Percentiles rank a stretch among this genome's conserved stretches.
Evolutionary conservation across 2,888 invertebrate species (phyloP).

Genomic region (Lepidocyrtinus sp.): DNA sequence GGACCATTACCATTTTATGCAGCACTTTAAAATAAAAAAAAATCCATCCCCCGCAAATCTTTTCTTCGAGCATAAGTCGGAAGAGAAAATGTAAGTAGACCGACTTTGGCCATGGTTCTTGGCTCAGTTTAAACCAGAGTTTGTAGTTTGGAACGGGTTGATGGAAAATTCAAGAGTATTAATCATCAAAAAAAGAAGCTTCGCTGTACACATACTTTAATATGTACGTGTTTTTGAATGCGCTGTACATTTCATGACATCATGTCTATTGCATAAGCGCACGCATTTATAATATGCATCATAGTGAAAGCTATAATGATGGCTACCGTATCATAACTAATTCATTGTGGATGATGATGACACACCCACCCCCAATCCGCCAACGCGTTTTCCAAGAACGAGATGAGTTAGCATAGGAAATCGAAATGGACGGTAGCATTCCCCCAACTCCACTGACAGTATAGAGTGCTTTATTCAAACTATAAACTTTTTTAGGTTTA

Average conservation of each 20-base stretch:
- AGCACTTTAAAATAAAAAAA: too few species aligned
- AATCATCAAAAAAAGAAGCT: too few species aligned
- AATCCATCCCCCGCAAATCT: background rate
- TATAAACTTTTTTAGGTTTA: background rate
- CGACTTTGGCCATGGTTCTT: background rate
- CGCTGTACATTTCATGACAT: too few species aligned
- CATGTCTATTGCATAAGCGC: too few species aligned
- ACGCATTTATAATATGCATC: background rate
- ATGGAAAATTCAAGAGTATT: too few species aligned
- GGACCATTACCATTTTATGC: too few species aligned
- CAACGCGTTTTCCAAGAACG: background rate
- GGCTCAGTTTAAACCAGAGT: background rate
- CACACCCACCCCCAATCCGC: slow-evolving; percentile 42
- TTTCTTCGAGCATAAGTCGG: background rate
- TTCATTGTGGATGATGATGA: slow-evolving; percentile 49
- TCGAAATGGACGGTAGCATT: background rate
- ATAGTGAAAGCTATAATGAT: too few species aligned
- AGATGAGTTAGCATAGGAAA: background rate
- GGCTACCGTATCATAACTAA: slow-evolving; percentile 55
- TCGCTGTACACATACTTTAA: too few species aligned
- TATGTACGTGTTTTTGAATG: too few species aligned
- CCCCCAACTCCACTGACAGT: background rate
- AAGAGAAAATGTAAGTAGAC: background rate
- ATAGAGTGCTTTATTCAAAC: too few species aligned
- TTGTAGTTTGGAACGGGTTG: too few species aligned